phyloP scores from a whole-genome alignment of 53 echinoderm and acorn worm species.

The Paracentrotus lividus region DNA sequence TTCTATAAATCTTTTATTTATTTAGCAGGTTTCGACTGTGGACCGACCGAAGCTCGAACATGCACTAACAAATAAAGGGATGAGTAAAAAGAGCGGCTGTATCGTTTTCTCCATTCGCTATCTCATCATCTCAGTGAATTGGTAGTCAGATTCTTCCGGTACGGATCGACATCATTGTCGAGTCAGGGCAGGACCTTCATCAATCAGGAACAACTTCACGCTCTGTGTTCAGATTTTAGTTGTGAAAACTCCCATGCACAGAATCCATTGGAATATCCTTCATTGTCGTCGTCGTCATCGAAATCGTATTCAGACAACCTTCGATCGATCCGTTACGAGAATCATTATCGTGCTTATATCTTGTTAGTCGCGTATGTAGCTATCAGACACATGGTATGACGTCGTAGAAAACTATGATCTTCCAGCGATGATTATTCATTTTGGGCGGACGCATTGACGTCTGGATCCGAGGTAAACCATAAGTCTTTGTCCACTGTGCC shows the following conservation, averaged over 20 bases:
- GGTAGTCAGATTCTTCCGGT: conserved; percentile 45
- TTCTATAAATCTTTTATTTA: no score
- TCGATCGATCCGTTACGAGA: no score
- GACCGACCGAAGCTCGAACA: no score
- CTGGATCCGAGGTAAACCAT: conserved; percentile 37
- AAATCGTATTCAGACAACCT: neutral
- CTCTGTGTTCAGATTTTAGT: conserved; percentile 26
- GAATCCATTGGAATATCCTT: neutral
- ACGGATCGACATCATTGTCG: conserved; percentile 53
- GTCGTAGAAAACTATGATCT: neutral
- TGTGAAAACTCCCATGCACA: neutral
- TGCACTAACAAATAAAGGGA: conserved; percentile 4
- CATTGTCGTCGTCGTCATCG: neutral
- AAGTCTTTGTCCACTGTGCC: neutral
- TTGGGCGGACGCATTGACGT: conserved; percentile 46
- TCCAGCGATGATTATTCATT: conserved; percentile 35
- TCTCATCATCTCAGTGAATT: conserved; percentile 14
- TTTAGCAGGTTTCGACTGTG: no score
- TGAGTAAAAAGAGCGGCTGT: conserved; percentile 32
- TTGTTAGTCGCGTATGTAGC: conserved; percentile 24
- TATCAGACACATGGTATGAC: neutral
- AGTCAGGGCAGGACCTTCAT: conserved; percentile 67
- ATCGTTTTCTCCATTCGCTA: conserved; percentile 25
- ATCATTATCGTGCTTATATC: neutral
- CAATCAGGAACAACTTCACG: conserved; percentile 39